Base-by-base conservation (phyloP, 2,888 invertebrate genomes). In the Phortica okadai region DNA sequence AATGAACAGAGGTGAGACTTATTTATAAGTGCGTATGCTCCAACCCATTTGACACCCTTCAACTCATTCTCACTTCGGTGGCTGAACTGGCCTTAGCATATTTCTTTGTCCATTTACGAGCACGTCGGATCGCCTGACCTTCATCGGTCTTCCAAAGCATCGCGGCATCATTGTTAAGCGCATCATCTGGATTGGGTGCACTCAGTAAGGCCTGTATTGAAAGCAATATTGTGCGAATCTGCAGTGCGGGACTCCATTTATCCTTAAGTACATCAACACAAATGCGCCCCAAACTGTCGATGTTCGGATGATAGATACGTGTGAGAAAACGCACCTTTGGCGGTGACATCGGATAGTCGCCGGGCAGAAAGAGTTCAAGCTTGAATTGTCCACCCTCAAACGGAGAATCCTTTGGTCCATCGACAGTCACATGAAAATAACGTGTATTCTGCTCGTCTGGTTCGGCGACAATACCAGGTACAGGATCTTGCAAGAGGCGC, bases 241-340 rank as follows among this genome's bases (percentile, higher is more conserved):
- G 99, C 90, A 99, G 94, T 75, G 99, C 99, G 74, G 99, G 99
- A 92, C 98, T 98, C 99, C 99, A 99, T 91, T 96, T 96, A 89
- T 96, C 96, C 94, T 99, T 99, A 89, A 99, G 93, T 92, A 99
- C 99, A 92, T 99, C 99, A 92, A 99, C 93, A 92, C 99, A 99
- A 93, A 99, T 99, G 92, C 99, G 95, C 81, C 99, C 99, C 84
- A 99, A 94, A 93, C 98, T 97, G 93, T 99, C 99, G 92, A 99
- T 99, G 93, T 99, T 99, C 88, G 99, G 99, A 93, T 99, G 99
- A 93, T 99, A 99, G 93, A 99, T 99, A 94, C 98, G 98, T 82
- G 99, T 98, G 92, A 98, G 97, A 94, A 99, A 99, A 92, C 98
- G 95, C 92, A 99, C 98, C 96, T 98, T 99, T 83, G 99, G 99